These are phyloP conservation scores for Sarcophaga peregrina DNA, from an alignment of 1,140 invertebrate genomes.

Conservation along the genomic window DNA sequence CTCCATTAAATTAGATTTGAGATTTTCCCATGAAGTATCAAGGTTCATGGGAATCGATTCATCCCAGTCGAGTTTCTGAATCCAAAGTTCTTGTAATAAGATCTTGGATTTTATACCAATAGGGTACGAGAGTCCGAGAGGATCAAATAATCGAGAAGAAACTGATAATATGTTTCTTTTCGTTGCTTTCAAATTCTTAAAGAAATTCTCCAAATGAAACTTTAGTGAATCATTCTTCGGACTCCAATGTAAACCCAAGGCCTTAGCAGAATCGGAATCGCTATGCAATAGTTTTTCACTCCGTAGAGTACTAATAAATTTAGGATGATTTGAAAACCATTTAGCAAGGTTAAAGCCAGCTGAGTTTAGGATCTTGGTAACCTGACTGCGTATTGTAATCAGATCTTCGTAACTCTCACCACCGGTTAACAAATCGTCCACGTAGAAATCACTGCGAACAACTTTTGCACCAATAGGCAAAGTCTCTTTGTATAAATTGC, in stretches of 20 bases:
- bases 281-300: conserved; percentile 19
- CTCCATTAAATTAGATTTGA: neutral
- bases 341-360: conserved; percentile 35
- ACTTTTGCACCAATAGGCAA: conserved; percentile 52
- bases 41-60: neutral
- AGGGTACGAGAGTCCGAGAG: no score
- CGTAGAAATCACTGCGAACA: conserved; percentile 58
- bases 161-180: no score
- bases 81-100: conserved; percentile 56
- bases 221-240: no score
- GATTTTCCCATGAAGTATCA: neutral
- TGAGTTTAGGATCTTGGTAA: conserved; percentile 16
- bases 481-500: conserved; percentile 45
- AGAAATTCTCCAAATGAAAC: no score
- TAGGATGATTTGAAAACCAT: conserved; percentile 26
- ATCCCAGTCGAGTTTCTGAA: conserved; percentile 30
- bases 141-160: no score
- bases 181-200: no score
- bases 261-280: no score
- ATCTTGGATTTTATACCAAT: conserved; percentile 57
- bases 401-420: conserved; percentile 15
- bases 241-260: no score
- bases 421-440: conserved; percentile 65
- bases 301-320: no score
- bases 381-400: neutral